Evolutionary conservation across 2,113 vertebrate genomes (phyloP).

Genomic region (Spea multiplicata): DNA sequence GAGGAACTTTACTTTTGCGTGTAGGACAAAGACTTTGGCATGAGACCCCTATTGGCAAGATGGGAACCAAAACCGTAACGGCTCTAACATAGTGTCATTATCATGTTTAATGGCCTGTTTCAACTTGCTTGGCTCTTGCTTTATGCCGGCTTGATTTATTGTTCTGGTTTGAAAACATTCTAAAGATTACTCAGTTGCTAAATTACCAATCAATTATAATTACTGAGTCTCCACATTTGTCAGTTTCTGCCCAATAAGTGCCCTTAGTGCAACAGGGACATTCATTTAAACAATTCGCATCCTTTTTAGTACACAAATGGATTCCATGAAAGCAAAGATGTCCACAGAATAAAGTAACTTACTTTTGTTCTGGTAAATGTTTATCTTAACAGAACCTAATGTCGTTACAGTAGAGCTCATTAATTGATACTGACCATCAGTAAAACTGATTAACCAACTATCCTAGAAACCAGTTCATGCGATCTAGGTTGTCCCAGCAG

Average conservation of each 20-base stretch:
- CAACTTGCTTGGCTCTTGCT: conserved; percentile 12
- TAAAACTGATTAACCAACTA: too few species aligned
- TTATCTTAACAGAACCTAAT: too few species aligned
- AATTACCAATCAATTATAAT: conserved; percentile 22
- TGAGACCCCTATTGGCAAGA: conserved; percentile 15
- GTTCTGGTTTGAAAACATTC: conserved; percentile 12
- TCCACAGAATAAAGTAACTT: too few species aligned
- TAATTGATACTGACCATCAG: too few species aligned
- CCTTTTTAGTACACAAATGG: background rate
- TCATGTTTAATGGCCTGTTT: conserved; percentile 24
- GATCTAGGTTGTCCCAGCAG: too few species aligned
- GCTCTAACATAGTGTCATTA: background rate
- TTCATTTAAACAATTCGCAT: background rate
- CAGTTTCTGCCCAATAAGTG: background rate
- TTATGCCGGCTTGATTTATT: conserved; percentile 10
- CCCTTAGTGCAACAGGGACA: conserved; percentile 1
- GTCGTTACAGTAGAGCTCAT: too few species aligned
- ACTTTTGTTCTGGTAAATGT: too few species aligned
- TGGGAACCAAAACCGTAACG: background rate
- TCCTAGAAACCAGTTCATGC: too few species aligned
- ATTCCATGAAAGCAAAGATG: too few species aligned
- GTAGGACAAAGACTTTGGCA: conserved; percentile 19
- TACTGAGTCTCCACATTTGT: conserved; percentile 4
- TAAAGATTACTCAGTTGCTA: conserved; percentile 21
- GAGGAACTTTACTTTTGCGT: background rate